Base-by-base conservation (phyloP, 2,797 vertebrate species). In the Melanitta fusca region DNA sequence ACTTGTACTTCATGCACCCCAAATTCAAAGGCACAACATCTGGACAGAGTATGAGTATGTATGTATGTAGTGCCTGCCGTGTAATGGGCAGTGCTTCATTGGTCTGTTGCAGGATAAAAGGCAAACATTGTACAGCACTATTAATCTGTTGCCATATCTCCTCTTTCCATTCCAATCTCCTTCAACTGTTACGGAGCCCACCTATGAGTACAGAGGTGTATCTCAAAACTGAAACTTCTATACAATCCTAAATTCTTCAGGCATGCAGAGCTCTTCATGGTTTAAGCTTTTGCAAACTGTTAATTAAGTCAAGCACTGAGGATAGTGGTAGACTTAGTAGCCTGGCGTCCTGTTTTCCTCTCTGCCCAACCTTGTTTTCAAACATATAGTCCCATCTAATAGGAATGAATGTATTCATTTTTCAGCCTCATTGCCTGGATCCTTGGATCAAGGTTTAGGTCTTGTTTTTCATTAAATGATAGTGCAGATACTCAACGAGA, bases 11-110 rank as follows among this genome's bases (percentile, higher is more conserved):
- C 71, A 10, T 62, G 14, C 20, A n/a, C 15, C 16, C 14, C 39
- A 53, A 49, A 27, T 80, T 18, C 32, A 45, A 61, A 72, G 51
- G 15, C 47, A 15, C 30, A 71, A 27, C 66, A 30, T 78, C 51
- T 64, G 51, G 21, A 25, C 14, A 43, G 62, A 27, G 5, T 66
- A 19, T n/a, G 11, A 43, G 53, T 57, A 19, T 4, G 3, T 12
- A 5, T 10, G 13, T 39, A 20, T 14, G 13, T n/a, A 24, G 8
- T 57, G 49, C 5, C 0, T 30, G 18, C 57, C 64, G 9, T 54
- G 17, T 80, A n/a, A 47, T 36, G 38, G 28, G 18, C 68, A 72
- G 27, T 28, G 47, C 72, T 85, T 11, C 8, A 1, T 12, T 71
- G 13, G 7, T 58, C 38, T 83, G 30, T 71, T 88, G 38, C 66